Conservation (phyloP, 2,888 invertebrate species). For the Herminia tarsipennalis region DNA sequence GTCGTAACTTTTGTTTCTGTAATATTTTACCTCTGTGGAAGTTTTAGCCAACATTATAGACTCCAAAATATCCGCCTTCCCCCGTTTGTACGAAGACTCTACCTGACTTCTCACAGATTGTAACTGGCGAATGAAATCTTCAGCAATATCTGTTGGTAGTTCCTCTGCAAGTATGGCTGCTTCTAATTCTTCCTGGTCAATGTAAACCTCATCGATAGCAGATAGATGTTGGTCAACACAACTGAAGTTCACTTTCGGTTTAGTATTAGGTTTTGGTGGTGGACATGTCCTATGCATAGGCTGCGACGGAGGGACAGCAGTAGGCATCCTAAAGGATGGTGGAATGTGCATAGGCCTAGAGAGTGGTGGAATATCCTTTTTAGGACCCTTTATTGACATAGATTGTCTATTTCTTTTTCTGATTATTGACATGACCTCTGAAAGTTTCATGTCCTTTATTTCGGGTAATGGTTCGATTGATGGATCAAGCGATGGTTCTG, state of each 20-base stretch:
- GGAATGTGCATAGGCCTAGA: conserved; percentile 2
- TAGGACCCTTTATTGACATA: no score
- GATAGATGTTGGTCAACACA: neutral
- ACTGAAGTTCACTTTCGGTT: conserved; percentile 1
- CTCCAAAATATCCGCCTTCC: conserved; percentile 5
- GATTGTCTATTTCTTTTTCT: conserved; percentile 54
- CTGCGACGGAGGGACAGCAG: neutral
- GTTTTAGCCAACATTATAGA: conserved; percentile 5
- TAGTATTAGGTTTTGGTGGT: conserved; percentile 1
- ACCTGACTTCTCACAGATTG: conserved; percentile 22
- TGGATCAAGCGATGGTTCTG: neutral
- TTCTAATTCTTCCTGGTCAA: neutral
- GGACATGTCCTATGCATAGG: conserved; percentile 1
- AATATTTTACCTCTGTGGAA: conserved; percentile 4
- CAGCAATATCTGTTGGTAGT: conserved; percentile 17
- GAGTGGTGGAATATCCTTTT: conserved; percentile 3
- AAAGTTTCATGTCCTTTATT: conserved; percentile 46
- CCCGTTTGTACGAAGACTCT: neutral
- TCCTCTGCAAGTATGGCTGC: neutral
- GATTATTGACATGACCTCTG: conserved; percentile 58
- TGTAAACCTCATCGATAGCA: no score
- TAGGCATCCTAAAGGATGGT: neutral
- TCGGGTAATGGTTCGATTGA: conserved; percentile 26
- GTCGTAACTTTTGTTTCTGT: conserved; percentile 54
- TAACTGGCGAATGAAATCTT: conserved; percentile 22